Evolutionary conservation across 2,797 vertebrate genomes (phyloP).

Genomic region (Sparus aurata): DNA sequence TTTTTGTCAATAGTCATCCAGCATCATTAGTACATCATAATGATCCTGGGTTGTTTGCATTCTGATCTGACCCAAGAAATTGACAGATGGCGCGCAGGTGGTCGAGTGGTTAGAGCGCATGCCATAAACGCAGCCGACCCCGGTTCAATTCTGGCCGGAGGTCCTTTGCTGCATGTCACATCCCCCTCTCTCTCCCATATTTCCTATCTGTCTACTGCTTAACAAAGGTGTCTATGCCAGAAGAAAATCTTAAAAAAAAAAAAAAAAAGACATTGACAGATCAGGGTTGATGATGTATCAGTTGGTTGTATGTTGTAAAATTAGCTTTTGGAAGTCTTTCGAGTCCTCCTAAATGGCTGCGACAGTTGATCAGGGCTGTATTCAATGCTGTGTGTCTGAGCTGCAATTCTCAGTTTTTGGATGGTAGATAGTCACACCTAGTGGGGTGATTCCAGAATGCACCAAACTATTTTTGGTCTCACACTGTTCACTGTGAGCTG

Average conservation of each 20-base stretch:
- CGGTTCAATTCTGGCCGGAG: too few relatives aligned
- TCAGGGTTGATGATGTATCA: not conserved
- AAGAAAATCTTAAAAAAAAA: too few relatives aligned
- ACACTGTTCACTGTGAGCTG: conserved; percentile 45
- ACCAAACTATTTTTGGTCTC: conserved; percentile 69
- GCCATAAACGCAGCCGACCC: too few relatives aligned
- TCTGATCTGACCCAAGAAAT: not conserved
- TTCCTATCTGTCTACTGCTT: too few relatives aligned
- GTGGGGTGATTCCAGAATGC: conserved; percentile 61
- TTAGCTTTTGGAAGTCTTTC: not conserved
- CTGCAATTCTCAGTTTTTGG: conserved; percentile 2
- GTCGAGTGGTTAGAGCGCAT: too few relatives aligned
- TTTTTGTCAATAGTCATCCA: too few relatives aligned
- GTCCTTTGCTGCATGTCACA: too few relatives aligned
- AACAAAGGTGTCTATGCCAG: too few relatives aligned
- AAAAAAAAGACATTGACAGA: not conserved
- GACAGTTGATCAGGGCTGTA: not conserved
- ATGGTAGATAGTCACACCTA: conserved; percentile 9
- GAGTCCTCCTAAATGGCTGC: not conserved
- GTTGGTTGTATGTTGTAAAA: not conserved
- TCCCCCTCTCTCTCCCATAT: too few relatives aligned
- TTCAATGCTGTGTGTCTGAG: not conserved
- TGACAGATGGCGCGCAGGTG: too few relatives aligned
- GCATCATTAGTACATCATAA: too few relatives aligned
- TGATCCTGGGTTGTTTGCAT: too few relatives aligned